Percentiles rank a stretch among this genome's conserved stretches.
Evolutionary conservation across 2,797 vertebrate genomes (phyloP).

Genomic region (Saxicola maurus): DNA sequence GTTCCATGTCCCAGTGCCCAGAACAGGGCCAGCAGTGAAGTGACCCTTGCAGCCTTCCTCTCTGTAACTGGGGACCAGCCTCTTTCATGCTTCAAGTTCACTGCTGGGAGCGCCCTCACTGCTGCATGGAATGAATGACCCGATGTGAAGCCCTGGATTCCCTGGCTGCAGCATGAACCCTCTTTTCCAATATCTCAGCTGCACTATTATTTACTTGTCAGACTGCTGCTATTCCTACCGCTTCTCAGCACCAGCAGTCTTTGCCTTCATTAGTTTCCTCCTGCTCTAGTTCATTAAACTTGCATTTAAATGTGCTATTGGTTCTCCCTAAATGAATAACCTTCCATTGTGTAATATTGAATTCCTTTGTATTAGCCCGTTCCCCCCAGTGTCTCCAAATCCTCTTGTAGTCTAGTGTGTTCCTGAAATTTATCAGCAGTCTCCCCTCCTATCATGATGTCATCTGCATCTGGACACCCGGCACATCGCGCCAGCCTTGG

Average conservation of each 20-base stretch:
- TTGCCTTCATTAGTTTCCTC: slow-evolving; percentile 18
- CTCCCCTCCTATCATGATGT: slow-evolving; percentile 50
- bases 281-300: slow-evolving; percentile 40
- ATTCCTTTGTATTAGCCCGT: slow-evolving; percentile 21
- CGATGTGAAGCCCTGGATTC: not conserved
- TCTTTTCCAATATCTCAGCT: not conserved
- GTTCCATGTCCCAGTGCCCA: not conserved
- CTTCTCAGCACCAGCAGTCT: not conserved
- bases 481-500: not conserved
- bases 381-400: slow-evolving; percentile 28
- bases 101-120: not conserved
- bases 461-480: slow-evolving; percentile 14
- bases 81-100: not conserved
- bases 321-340: slow-evolving; percentile 42
- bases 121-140: not conserved
- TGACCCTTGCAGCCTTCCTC: not conserved
- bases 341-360: slow-evolving; percentile 37
- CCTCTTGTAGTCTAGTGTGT: slow-evolving; percentile 23
- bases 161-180: not conserved
- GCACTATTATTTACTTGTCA: not conserved
- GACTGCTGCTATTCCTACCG: not conserved
- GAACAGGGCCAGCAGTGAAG: not conserved
- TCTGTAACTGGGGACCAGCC: not conserved
- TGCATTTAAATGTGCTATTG: slow-evolving; percentile 22
- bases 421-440: slow-evolving; percentile 56